Evolutionary conservation across 2,888 invertebrate genomes (phyloP).

Genomic region (Drosophila infuscata): DNA sequence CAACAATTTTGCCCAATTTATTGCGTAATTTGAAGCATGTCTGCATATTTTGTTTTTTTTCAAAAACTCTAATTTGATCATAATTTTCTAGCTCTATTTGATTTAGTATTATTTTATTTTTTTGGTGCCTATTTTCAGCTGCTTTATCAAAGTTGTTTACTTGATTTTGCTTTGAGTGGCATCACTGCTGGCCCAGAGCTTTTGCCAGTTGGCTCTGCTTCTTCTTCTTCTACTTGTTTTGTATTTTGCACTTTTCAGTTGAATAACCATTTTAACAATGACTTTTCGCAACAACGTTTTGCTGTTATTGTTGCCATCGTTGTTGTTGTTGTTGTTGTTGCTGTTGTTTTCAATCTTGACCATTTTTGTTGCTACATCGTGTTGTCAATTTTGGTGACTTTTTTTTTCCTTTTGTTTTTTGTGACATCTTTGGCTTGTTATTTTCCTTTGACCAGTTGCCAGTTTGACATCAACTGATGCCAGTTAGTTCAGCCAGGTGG

Average conservation of each 20-base stretch:
- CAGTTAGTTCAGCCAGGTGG: slow-evolving; percentile 45
- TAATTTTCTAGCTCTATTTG: no score
- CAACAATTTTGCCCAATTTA: neutral
- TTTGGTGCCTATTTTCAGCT: neutral
- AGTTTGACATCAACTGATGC: slow-evolving; percentile 2
- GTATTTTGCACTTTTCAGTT: slow-evolving; percentile 60
- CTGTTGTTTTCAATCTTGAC: slow-evolving; percentile 33
- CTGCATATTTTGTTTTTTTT: neutral
- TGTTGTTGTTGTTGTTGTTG: slow-evolving; percentile 4
- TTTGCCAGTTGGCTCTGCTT: slow-evolving; percentile 3
- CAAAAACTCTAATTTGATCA: neutral
- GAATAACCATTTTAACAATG: slow-evolving; percentile 61
- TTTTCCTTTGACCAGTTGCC: slow-evolving; percentile 65
- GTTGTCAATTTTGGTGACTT: slow-evolving; percentile 35
- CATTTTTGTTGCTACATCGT: slow-evolving; percentile 18
- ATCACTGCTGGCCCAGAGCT: slow-evolving; percentile 14
- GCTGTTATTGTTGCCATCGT: slow-evolving; percentile 18
- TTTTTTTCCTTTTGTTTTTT: slow-evolving; percentile 40
- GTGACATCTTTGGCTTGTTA: slow-evolving; percentile 72
- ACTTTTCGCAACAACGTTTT: slow-evolving; percentile 29
- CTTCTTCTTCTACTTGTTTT: slow-evolving; percentile 32
- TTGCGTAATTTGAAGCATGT: neutral
- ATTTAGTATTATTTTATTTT: no score
- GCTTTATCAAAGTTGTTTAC: neutral
- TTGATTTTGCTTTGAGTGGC: neutral